Evolutionary conservation across 2,888 invertebrate species (phyloP).

Genomic region (Lasioglossum pauxillum): DNA sequence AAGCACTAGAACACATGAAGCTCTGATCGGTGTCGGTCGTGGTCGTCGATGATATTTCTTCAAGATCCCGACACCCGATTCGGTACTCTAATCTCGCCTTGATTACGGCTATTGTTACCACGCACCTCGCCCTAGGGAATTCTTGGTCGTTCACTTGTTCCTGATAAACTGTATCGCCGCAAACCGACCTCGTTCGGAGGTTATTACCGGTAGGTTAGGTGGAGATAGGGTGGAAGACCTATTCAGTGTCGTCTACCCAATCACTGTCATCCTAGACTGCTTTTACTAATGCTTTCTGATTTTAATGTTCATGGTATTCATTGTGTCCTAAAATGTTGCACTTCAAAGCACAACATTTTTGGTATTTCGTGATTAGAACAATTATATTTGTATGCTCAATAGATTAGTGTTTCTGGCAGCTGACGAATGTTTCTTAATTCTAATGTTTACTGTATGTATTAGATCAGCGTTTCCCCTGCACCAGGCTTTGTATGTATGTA

Average conservation of each 20-base stretch:
- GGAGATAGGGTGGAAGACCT: neutral
- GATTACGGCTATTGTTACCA: neutral
- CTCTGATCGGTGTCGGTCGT: constrained; percentile 27
- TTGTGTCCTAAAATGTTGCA: no score
- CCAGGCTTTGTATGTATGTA: no score
- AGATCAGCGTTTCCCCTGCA: no score
- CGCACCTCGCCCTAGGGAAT: neutral
- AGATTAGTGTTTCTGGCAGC: neutral
- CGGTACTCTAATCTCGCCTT: neutral
- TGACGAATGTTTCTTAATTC: neutral
- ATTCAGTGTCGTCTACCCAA: neutral
- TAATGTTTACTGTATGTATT: no score
- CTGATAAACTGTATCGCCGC: neutral
- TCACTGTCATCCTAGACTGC: neutral
- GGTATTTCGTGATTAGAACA: no score
- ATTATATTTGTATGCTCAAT: neutral
- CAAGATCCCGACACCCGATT: neutral
- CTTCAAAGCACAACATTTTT: no score
- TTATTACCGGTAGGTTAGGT: neutral
- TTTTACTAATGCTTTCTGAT: no score
- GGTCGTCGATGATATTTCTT: constrained; percentile 28
- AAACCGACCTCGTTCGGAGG: neutral
- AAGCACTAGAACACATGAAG: constrained; percentile 45
- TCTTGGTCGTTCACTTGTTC: neutral
- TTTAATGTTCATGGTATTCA: no score